These are phyloP conservation scores for Sabatieria punctata DNA, from an alignment of 2,888 invertebrate species.

Conservation along the genomic window DNA sequence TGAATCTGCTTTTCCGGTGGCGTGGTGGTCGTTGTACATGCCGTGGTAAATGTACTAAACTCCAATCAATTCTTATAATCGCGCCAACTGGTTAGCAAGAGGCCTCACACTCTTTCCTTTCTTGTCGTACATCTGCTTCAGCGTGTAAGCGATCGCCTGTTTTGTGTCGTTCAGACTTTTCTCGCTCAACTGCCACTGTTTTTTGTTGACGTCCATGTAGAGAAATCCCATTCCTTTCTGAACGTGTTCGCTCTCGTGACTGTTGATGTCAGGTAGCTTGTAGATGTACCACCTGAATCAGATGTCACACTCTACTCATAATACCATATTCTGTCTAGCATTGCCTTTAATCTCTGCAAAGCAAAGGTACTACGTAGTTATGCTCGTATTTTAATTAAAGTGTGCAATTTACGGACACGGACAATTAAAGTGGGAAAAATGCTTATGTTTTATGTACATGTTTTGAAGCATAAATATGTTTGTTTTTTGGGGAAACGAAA, in stretches of 20 bases:
- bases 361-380: too few relatives aligned
- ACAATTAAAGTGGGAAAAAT: too few relatives aligned
- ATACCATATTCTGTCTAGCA: too few relatives aligned
- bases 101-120: not conserved
- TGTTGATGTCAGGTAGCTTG: slow-evolving; percentile 1
- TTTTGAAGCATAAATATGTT: too few relatives aligned
- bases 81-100: not conserved
- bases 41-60: not conserved
- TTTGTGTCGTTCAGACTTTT: not conserved
- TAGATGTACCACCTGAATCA: not conserved
- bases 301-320: too few relatives aligned
- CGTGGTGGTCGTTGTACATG: not conserved
- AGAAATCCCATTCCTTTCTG: not conserved
- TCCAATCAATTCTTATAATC: too few relatives aligned
- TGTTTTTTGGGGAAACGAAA: too few relatives aligned
- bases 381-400: too few relatives aligned
- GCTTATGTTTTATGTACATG: too few relatives aligned
- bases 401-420: too few relatives aligned
- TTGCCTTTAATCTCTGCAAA: too few relatives aligned
- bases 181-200: not conserved
- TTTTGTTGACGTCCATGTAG: slow-evolving; percentile 9
- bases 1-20: not conserved
- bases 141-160: not conserved
- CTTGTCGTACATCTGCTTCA: not conserved
- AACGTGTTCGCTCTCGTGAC: not conserved